Conservation (phyloP, 30 jellyfish, hydroid and myxozoan species). For the Aurelia sp. region DNA sequence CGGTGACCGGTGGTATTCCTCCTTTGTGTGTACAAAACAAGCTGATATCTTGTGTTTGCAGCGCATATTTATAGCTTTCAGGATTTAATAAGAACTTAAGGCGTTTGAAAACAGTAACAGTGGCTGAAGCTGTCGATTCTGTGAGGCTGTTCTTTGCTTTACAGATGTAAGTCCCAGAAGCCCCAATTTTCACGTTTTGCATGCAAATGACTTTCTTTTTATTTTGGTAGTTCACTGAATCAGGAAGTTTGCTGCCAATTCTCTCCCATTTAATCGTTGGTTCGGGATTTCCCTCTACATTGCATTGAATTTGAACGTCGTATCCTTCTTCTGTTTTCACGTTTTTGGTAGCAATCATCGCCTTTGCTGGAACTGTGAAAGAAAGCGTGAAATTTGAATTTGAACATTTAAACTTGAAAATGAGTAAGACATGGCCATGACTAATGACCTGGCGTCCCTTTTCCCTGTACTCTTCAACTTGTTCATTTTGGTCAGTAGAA, state of each 20-base stretch:
- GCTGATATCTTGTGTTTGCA: no score
- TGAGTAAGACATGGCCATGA: no score
- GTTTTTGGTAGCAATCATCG: not conserved
- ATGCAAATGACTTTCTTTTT: not conserved
- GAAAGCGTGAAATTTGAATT: not conserved
- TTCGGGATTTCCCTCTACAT: constrained; percentile 21
- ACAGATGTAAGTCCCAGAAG: constrained; percentile 4
- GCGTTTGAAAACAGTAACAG: not conserved
- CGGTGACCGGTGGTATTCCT: constrained; percentile 6
- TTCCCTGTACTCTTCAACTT: no score
- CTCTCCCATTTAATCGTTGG: constrained; percentile 25
- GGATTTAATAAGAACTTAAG: not conserved
- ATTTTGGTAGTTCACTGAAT: not conserved
- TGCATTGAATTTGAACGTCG: constrained; percentile 10
- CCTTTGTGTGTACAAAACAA: constrained; percentile 7
- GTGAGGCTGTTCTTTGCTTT: constrained; percentile 7
- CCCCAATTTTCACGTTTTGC: not conserved
- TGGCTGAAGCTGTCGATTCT: not conserved
- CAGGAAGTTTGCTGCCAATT: constrained; percentile 1
- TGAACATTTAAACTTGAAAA: no score
- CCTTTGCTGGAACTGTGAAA: constrained; percentile 15
- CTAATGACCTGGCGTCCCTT: no score
- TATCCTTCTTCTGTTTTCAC: constrained; percentile 18
- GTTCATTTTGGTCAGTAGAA: no score
- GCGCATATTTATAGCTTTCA: not conserved